phyloP scores from a whole-genome alignment of 2,113 vertebrate species.

The Myiopsitta monachus region DNA sequence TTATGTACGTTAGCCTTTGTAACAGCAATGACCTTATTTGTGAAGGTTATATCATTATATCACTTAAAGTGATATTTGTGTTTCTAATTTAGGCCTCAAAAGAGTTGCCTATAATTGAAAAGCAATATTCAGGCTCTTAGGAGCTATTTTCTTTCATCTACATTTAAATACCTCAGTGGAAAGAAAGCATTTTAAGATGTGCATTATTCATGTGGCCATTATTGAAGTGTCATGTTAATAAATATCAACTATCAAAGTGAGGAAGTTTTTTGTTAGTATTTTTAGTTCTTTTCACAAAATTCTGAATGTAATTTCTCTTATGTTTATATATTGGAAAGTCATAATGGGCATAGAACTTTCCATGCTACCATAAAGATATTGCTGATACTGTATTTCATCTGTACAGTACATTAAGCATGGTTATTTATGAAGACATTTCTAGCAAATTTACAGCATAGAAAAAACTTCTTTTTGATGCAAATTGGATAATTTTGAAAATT shows the following conservation, averaged over 20 bases:
- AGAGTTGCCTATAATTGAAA: not conserved
- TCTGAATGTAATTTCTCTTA: not conserved
- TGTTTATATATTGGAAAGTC: not conserved
- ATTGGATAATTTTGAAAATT: not conserved
- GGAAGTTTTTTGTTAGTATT: not conserved
- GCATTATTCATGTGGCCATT: slow-evolving; percentile 10
- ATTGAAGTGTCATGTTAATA: slow-evolving; percentile 5
- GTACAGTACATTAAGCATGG: not conserved
- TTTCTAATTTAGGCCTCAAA: not conserved
- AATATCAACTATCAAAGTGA: not conserved
- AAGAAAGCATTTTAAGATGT: not conserved
- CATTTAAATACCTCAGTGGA: not conserved
- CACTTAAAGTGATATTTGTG: not conserved
- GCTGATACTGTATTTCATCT: not conserved
- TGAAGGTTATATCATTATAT: too few relatives aligned
- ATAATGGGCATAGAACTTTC: not conserved
- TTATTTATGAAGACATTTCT: slow-evolving; percentile 3
- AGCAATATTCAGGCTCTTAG: not conserved
- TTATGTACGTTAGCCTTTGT: not conserved
- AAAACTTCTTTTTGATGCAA: not conserved
- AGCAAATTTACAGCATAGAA: not conserved
- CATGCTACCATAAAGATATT: not conserved
- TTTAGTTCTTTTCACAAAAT: slow-evolving; percentile 9
- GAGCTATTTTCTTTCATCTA: not conserved
- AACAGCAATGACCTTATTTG: not conserved